Evolutionary conservation across 92 coral and sea anemone species (phyloP).

Genomic region (Heteractis magnifica): DNA sequence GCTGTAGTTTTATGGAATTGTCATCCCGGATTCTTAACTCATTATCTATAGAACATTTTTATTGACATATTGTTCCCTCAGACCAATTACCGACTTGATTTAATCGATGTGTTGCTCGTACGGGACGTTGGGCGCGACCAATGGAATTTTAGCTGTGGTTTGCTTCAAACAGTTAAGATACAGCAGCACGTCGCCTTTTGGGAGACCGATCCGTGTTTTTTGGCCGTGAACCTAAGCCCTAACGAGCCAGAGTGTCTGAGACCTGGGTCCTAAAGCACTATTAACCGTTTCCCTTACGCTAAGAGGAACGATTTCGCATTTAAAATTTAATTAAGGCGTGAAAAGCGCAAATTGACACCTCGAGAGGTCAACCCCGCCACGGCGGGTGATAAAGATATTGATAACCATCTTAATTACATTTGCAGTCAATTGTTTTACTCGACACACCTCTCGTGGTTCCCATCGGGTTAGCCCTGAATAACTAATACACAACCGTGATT

Average conservation of each 20-base stretch:
- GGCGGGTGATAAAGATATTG: slow-evolving; percentile 84
- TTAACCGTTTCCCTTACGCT: slow-evolving; percentile 39
- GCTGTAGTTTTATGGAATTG: slow-evolving; percentile 50
- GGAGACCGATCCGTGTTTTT: slow-evolving; percentile 12
- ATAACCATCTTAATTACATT: slow-evolving; percentile 97
- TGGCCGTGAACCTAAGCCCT: slow-evolving; percentile 17
- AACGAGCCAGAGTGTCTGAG: slow-evolving; percentile 65
- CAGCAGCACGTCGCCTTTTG: slow-evolving; percentile 21
- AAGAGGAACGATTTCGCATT: slow-evolving; percentile 71
- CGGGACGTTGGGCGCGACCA: slow-evolving; percentile 60
- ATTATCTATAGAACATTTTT: slow-evolving; percentile 57
- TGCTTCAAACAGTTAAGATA: slow-evolving; percentile 1
- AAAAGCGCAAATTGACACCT: slow-evolving; percentile 90
- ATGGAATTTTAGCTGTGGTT: slow-evolving; percentile 48
- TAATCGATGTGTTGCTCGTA: slow-evolving; percentile 56
- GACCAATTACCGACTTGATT: slow-evolving; percentile 58
- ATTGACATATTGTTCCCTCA: slow-evolving; percentile 74
- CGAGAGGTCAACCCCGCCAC: slow-evolving; percentile 86
- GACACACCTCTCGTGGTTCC: slow-evolving; percentile 71
- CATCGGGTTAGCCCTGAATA: slow-evolving; percentile 40
- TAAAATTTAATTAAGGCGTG: slow-evolving; percentile 97
- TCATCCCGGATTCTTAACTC: slow-evolving; percentile 33
- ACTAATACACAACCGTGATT: slow-evolving; percentile 17
- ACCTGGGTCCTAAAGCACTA: slow-evolving; percentile 44
- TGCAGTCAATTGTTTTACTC: slow-evolving; percentile 88